Evolutionary conservation across 2,797 vertebrate species (phyloP), one percentile per base, ranked within the genome.

Genomic region (Hippoglossus hippoglossus): DNA sequence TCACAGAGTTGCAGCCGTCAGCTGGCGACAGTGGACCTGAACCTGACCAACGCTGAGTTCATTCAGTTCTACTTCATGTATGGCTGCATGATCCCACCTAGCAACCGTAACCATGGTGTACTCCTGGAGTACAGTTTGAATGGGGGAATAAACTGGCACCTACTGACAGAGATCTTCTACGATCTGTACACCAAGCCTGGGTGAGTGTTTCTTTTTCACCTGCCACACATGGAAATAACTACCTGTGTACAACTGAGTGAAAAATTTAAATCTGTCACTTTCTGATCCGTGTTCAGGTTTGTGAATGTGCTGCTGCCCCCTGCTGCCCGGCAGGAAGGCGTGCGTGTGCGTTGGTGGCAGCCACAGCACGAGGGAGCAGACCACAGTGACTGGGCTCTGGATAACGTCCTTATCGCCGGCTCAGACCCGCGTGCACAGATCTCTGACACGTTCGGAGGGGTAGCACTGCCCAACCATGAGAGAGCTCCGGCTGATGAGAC

Each of bases 41-140:
- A 99, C 89, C 94, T 99, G 84, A 99, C 97, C 34, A 97, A 87
- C 2, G 98, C 98, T 2, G 98, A 99, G 89, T 99, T 99, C 87
- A 96, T 99, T 87, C 98, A 99, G 75, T 99, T 99, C 91, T 98
- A 98, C 93, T 99, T 99, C 90, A 99, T 99, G 97, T 99, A 98
- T 1, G 98, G 98, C 83, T 99, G 98, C 83, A 95, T 99, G 91
- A 96, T 97, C 87, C 94, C 95, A 19, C 98, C 98, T 1, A 97
- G 95, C 75, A 97, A 94, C 87, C 97, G 97, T 36, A 98, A 99
- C 92, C 98, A 99, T 91, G 96, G 97, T 5, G 98, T 99, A 72
- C 95, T 99, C 50, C 91, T 99, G 87, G 97, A 99, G 86, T 99
- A 97, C 91, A 99, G 97, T 74, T 78, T 97, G 82, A 98, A 98